Evolutionary conservation across 2,888 invertebrate genomes (phyloP).

Genomic region (Spilosoma lubricipeda): DNA sequence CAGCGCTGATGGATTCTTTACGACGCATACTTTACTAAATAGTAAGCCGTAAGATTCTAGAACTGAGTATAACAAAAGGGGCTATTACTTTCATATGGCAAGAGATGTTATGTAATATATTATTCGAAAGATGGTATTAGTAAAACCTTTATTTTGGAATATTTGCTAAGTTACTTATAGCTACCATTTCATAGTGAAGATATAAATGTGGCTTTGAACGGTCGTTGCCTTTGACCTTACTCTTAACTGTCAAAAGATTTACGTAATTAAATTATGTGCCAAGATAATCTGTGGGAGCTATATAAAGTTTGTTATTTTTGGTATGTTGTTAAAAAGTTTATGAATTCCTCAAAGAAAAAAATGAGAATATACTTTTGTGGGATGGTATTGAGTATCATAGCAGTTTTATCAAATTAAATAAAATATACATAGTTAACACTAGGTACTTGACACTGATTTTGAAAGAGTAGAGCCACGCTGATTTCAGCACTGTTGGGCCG

Average conservation of each 20-base stretch:
- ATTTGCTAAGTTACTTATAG: conserved; percentile 7
- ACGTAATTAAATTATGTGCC: conserved; percentile 6
- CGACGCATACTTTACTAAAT: conserved; percentile 23
- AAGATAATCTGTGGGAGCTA: background rate
- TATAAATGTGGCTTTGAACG: background rate
- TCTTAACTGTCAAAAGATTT: background rate
- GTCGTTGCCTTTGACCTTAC: background rate
- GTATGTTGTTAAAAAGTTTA: background rate
- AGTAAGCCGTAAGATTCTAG: conserved; percentile 16
- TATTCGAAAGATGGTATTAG: conserved; percentile 1
- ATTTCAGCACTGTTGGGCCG: too few species aligned
- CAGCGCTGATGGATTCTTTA: conserved; percentile 24
- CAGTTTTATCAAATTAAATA: background rate
- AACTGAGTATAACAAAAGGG: conserved; percentile 11
- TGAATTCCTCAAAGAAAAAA: background rate
- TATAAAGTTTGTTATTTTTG: background rate
- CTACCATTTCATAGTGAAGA: conserved; percentile 1
- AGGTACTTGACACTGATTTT: background rate
- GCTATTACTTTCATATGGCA: background rate
- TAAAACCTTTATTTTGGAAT: background rate
- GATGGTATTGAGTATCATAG: too few species aligned
- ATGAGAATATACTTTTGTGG: too few species aligned
- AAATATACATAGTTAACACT: background rate
- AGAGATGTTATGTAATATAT: background rate
- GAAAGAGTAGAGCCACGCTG: too few species aligned